Percentiles rank a stretch among this genome's conserved stretches.
Evolutionary conservation across 2,888 invertebrate species (phyloP).

Genomic region (Sesia apiformis): DNA sequence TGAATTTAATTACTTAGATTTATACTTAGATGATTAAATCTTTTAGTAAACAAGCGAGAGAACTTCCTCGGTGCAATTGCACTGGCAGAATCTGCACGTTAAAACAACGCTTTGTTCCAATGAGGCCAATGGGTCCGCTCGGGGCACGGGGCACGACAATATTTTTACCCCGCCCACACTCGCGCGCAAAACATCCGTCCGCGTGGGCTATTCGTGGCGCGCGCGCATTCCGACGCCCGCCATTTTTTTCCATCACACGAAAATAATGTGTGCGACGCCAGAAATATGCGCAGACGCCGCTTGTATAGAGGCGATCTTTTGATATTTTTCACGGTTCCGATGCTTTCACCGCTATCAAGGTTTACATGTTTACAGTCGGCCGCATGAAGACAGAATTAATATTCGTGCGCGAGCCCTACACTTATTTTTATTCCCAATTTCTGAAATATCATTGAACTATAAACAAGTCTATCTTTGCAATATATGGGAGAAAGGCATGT

Average conservation of each 20-base stretch:
- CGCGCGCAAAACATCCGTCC: slow-evolving; percentile 54
- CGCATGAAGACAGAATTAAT: too few relatives aligned
- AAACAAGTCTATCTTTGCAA: too few relatives aligned
- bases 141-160: neutral
- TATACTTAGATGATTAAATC: too few relatives aligned
- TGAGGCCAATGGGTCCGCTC: neutral
- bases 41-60: too few relatives aligned
- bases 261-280: slow-evolving; percentile 53
- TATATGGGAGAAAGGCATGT: too few relatives aligned
- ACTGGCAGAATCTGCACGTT: slow-evolving; percentile 3
- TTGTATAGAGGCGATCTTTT: slow-evolving; percentile 8
- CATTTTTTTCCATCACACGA: slow-evolving; percentile 49
- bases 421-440: too few relatives aligned
- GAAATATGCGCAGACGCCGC: slow-evolving; percentile 46
- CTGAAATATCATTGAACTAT: too few relatives aligned
- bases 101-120: slow-evolving; percentile 1
- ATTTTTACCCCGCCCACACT: slow-evolving; percentile 31
- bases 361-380: slow-evolving; percentile 7
- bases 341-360: slow-evolving; percentile 27
- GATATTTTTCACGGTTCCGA: slow-evolving; percentile 18
- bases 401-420: too few relatives aligned
- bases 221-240: slow-evolving; percentile 52
- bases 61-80: neutral
- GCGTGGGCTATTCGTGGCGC: slow-evolving; percentile 52
- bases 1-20: too few relatives aligned